Evolutionary conservation across 1,140 invertebrate genomes (phyloP).

Genomic region (Drosophila micromelanica): DNA sequence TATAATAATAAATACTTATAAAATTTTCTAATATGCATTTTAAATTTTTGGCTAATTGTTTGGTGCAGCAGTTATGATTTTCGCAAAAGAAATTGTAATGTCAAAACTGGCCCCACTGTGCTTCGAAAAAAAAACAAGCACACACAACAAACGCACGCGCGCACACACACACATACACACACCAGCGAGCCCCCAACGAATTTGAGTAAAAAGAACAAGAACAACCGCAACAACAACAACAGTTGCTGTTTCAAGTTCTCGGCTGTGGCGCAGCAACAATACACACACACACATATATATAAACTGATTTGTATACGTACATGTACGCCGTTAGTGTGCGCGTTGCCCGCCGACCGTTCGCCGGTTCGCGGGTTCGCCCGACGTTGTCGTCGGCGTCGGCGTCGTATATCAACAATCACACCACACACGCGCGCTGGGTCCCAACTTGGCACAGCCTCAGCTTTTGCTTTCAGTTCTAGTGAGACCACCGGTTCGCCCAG

Average conservation of each 20-base stretch:
- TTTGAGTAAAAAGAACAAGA: constrained; percentile 3
- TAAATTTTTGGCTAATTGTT: too few relatives aligned
- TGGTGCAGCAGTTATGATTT: too few relatives aligned
- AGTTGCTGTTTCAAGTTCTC: constrained; percentile 39
- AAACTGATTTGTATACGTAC: neutral
- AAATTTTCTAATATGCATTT: too few relatives aligned
- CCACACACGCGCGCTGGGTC: constrained; percentile 48
- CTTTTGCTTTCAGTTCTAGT: constrained; percentile 77
- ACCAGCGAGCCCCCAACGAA: constrained; percentile 43
- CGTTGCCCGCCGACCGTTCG: constrained; percentile 8
- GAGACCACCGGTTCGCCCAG: constrained; percentile 70
- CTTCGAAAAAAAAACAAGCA: constrained; percentile 33
- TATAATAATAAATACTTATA: too few relatives aligned
- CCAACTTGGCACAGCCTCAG: constrained; percentile 56
- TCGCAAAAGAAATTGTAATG: too few relatives aligned
- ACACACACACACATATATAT: neutral
- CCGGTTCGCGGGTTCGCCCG: constrained; percentile 7
- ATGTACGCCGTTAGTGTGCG: neutral
- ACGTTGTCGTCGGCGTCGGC: neutral
- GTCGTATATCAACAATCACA: constrained; percentile 80
- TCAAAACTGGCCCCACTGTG: too few relatives aligned
- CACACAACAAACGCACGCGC: constrained; percentile 11
- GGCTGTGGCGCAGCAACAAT: constrained; percentile 4
- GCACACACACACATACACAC: constrained; percentile 16
- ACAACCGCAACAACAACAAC: constrained; percentile 24